These are phyloP conservation scores for Kradibia gibbosae DNA, from an alignment of 1,140 invertebrate genomes.

Conservation along the genomic window DNA sequence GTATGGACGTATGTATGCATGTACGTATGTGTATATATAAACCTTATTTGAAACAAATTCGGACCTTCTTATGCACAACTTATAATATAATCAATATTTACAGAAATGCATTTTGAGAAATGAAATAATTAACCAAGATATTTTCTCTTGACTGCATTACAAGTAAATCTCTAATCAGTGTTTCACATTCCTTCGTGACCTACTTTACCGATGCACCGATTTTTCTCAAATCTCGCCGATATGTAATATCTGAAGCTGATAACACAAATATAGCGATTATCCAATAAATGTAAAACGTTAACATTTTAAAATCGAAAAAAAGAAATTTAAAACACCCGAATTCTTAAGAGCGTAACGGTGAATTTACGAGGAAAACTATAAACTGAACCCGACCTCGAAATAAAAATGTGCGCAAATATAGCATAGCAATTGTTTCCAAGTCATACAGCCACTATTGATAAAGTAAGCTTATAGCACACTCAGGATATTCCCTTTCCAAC, in stretches of 20 bases:
- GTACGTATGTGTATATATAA: constrained; percentile 44
- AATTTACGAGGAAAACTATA: neutral
- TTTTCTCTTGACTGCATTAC: constrained; percentile 29
- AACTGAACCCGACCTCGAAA: neutral
- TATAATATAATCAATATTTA: constrained; percentile 49
- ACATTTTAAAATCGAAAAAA: neutral
- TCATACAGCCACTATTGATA: neutral
- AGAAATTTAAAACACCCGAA: neutral
- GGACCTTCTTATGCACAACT: constrained; percentile 31
- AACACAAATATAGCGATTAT: neutral
- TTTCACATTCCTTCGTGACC: neutral
- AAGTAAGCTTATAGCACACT: constrained; percentile 14
- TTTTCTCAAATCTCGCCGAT: neutral
- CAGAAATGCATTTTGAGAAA: constrained; percentile 49
- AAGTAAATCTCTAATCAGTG: constrained; percentile 6
- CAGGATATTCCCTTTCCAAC: neutral
- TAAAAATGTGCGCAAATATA: constrained; percentile 4
- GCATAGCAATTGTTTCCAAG: neutral
- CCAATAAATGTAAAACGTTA: neutral
- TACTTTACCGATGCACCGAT: constrained; percentile 16
- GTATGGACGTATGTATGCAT: too few relatives aligned
- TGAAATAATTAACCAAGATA: constrained; percentile 37
- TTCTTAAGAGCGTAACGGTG: neutral
- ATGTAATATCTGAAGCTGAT: neutral
- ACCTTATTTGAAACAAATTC: constrained; percentile 26